Base-by-base conservation (phyloP, 2,888 invertebrate genomes). In the Parnassius glacialis region DNA sequence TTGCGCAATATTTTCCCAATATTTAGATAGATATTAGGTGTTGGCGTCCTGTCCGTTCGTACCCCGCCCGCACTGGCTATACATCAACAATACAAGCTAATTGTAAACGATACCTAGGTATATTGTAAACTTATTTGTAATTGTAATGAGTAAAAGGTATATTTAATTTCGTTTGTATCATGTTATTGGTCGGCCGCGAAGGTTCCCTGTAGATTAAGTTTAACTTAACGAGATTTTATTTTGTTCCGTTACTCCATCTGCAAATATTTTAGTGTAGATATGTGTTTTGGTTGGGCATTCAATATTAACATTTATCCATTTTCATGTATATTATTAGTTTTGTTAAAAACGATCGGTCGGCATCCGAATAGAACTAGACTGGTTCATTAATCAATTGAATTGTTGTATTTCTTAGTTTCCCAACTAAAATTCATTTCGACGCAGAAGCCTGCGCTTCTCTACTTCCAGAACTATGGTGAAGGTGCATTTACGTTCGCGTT, bases 401-500 rank as follows among this genome's bases (percentile, higher is more conserved):
- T 20, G 1, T 20, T 20, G 20, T 20, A 20, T 20, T 20, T 20
- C 20, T 2, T 34, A 44, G 11, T 55, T 42, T 50, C 25, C 67
- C 70, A 70, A 66, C 70, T 70, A 61, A 67, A 73, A 64, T 68
- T 50, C 65, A 63, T 63, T 62, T 65, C 69, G 63, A 66, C 69
- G 64, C 64, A 50, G 68, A 69, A 74, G 73, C 71, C 65, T 70
- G 68, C 62, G 71, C 72, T 73, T 74, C 70, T 65, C 74, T 61
- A 67, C 65, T 67, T 65, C 75, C 71, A 69, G 71, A 69, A 71
- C 70, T 68, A 73, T 75, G 87, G 87, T 87, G 87, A 81, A 81
- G 87, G 87, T 86, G 87, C 87, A 87, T 87, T 87, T 87, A 87
- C 76, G 78, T 73, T 72, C 66, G 51, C 66, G 64, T 68, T 66